Percentiles rank a stretch among this genome's conserved stretches.
Evolutionary conservation across 2,888 invertebrate species (phyloP).

Genomic region (Pasiphila rectangulata): DNA sequence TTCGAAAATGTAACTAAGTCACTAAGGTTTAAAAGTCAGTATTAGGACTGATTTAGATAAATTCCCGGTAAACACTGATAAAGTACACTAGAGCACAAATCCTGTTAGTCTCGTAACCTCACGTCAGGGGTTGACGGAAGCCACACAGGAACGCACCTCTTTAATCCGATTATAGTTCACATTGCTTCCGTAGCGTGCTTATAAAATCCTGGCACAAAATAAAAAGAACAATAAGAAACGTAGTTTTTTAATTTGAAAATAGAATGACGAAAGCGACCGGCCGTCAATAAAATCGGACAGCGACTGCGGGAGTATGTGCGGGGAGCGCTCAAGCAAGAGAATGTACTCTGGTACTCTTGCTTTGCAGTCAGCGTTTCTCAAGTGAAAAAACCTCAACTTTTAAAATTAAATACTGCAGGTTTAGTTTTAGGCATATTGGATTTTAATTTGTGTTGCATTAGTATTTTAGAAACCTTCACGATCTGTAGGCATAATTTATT

Average conservation of each 20-base stretch:
- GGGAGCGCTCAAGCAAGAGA: too few species aligned
- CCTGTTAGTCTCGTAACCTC: conserved; percentile 49
- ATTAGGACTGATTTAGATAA: conserved; percentile 30
- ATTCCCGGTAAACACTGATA: conserved; percentile 38
- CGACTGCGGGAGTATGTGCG: conserved; percentile 48
- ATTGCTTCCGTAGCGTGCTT: conserved; percentile 33
- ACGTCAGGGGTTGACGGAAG: conserved; percentile 52
- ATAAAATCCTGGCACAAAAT: conserved; percentile 13
- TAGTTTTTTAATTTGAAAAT: conserved; percentile 6
- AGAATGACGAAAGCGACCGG: conserved; percentile 42
- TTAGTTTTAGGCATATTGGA: too few species aligned
- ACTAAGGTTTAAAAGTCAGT: conserved; percentile 21
- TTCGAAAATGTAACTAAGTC: conserved; percentile 26
- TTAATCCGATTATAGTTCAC: conserved; percentile 52
- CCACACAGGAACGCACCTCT: conserved; percentile 50
- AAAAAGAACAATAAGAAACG: background rate
- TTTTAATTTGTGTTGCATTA: too few species aligned
- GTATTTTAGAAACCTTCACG: too few species aligned
- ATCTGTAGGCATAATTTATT: too few species aligned
- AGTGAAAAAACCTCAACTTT: too few species aligned
- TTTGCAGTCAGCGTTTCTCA: conserved; percentile 52
- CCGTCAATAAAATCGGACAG: conserved; percentile 43
- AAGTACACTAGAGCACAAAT: conserved; percentile 39
- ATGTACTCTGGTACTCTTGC: conserved; percentile 49
- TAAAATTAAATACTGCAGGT: too few species aligned